Evolutionary conservation across 2,888 invertebrate species (phyloP), one percentile per base, ranked within the genome.

Genomic region (Bombyx huttoni): DNA sequence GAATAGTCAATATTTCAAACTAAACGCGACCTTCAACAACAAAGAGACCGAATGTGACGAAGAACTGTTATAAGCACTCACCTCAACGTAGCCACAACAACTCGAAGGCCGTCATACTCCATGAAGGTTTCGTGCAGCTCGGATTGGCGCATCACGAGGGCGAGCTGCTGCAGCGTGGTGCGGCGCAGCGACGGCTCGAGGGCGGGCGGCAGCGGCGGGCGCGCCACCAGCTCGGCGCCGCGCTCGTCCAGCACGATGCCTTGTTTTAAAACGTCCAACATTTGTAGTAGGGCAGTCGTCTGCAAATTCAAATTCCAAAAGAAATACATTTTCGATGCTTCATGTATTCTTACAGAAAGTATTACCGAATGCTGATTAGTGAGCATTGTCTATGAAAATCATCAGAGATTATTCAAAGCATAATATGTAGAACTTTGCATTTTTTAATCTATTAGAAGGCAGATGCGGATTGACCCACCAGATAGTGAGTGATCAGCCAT

Each of bases 121-220:
- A 92, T 54, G 64, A 93, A 93, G 0, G 86, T 68, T 34, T 90
- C 89, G 60, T 93, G 93, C 45, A 91, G 64, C 14, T 90, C 87
- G 47, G 80, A 82, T 62, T 93, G 92, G 10, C 92, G 89, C 68
- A 92, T 71, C 89, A 93, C 90, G 0, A 92, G 92, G 33, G 91
- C 90, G 14, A 93, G 75, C 75, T 94, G 93, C 54, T 92, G 91
- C 53, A 93, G 74, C 40, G 92, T 92, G 49, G 92, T 92, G 60
- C 92, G 89, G 7, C 91, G 87, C 51, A 94, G 79, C n/a, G 91
- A 91, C 0, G 93, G 92, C 61, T 93, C 93, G 12, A 92, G 65
- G 0, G 77, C 70, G 0, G 87, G 78, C 12, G 67, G 70, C 7
- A 61, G 47, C 2, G 59, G 52, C 0, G 58, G 55, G 1, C 63